Conservation (phyloP, 2,888 invertebrate species). For the Epinotia brunnichana region DNA sequence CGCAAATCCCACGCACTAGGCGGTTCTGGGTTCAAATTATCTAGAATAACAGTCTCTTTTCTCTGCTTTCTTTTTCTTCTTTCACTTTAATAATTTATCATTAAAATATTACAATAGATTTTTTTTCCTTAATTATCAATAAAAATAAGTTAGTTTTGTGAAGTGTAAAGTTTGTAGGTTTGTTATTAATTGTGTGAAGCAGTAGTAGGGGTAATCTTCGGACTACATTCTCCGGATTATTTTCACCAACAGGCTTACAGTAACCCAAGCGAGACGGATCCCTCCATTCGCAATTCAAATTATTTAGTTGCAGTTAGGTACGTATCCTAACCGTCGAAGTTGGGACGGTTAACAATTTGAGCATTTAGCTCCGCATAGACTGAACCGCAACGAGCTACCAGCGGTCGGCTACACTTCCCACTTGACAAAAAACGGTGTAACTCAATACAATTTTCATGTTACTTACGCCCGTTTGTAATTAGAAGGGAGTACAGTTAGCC, state of each 20-base stretch:
- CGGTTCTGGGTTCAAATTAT: too few relatives aligned
- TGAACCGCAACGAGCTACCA: slow-evolving; percentile 6
- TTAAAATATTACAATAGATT: too few relatives aligned
- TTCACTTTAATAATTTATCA: too few relatives aligned
- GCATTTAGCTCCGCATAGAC: slow-evolving; percentile 16
- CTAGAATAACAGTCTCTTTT: too few relatives aligned
- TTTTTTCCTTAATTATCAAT: too few relatives aligned
- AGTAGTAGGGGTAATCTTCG: too few relatives aligned
- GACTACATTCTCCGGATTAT: too few relatives aligned
- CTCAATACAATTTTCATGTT: background rate
- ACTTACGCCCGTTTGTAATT: background rate
- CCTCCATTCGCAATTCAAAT: slow-evolving; percentile 5
- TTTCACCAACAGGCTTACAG: background rate
- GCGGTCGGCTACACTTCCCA: background rate
- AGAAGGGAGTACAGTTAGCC: slow-evolving; percentile 12
- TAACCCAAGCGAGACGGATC: background rate
- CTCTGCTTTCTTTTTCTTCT: too few relatives aligned
- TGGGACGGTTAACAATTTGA: slow-evolving; percentile 23
- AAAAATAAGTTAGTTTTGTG: too few relatives aligned
- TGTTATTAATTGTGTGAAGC: too few relatives aligned
- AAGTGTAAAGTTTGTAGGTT: too few relatives aligned
- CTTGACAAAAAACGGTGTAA: background rate
- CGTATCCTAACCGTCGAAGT: slow-evolving; percentile 19
- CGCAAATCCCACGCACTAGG: too few relatives aligned
- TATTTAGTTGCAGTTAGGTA: slow-evolving; percentile 11